Evolutionary conservation across 2,797 vertebrate species (phyloP).

Genomic region (Sebastes itinus): DNA sequence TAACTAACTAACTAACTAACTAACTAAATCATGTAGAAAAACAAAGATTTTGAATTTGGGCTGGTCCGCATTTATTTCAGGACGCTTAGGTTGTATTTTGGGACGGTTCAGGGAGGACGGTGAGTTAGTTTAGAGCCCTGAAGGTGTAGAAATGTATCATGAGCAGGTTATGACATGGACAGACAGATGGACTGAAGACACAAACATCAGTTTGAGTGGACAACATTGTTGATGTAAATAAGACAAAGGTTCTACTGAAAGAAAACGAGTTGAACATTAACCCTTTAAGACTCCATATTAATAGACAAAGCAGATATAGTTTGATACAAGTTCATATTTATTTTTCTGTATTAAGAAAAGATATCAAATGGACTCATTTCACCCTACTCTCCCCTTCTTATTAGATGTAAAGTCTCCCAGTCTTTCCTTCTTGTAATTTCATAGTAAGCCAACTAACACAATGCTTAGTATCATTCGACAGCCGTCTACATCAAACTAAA

Average conservation of each 20-base stretch:
- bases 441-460: constrained; percentile 42
- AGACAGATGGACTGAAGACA: not conserved
- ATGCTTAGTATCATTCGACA: constrained; percentile 49
- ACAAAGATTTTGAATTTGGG: no score
- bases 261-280: not conserved
- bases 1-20: no score
- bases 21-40: no score
- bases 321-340: constrained; percentile 11
- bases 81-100: no score
- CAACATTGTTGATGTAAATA: not conserved
- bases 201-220: not conserved
- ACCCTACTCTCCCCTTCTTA: constrained; percentile 13
- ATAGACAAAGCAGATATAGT: constrained; percentile 1
- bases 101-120: no score
- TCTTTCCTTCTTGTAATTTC: constrained; percentile 47
- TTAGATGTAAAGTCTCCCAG: constrained; percentile 35
- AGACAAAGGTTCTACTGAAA: not conserved
- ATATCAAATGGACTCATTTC: constrained; percentile 8
- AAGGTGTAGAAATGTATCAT: not conserved
- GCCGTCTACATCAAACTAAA: constrained; percentile 65
- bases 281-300: constrained; percentile 21
- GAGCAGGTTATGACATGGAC: not conserved
- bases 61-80: no score
- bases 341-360: constrained; percentile 31
- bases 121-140: no score